Percentiles rank a stretch among this genome's conserved stretches.
phyloP scores from a whole-genome alignment of 1,140 invertebrate species.

The Pantala flavescens region DNA sequence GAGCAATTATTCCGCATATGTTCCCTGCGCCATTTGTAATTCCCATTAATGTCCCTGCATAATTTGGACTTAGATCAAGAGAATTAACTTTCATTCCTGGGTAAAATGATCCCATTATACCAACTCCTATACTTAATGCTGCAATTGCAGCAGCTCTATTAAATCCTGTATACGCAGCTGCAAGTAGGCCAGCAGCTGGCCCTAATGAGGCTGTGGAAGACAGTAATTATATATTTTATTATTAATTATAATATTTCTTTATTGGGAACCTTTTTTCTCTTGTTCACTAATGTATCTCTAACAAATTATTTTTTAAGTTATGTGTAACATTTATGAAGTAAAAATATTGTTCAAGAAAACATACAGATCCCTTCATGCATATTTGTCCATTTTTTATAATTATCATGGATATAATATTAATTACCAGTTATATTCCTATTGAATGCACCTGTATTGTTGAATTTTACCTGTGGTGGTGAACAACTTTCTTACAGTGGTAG shows the following conservation, averaged over 20 bases:
- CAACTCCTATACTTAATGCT: constrained; percentile 59
- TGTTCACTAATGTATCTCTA: too few species aligned
- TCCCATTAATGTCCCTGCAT: constrained; percentile 70
- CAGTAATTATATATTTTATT: background rate
- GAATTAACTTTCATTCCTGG: constrained; percentile 70
- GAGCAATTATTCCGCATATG: constrained; percentile 66
- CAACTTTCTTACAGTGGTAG: constrained; percentile 54
- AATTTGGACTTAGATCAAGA: constrained; percentile 71
- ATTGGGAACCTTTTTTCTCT: too few species aligned
- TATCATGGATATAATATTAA: too few species aligned
- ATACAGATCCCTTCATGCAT: too few species aligned
- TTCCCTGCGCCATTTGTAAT: constrained; percentile 75
- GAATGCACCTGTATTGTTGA: background rate
- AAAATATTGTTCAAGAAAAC: too few species aligned
- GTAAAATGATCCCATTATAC: constrained; percentile 63
- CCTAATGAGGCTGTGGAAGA: constrained; percentile 48
- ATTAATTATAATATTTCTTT: too few species aligned
- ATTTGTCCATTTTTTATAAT: too few species aligned
- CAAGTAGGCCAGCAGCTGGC: constrained; percentile 65
- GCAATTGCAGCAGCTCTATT: constrained; percentile 48
- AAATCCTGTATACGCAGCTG: constrained; percentile 70
- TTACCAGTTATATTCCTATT: too few species aligned
- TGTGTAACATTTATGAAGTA: too few species aligned
- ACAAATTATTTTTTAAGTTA: too few species aligned
- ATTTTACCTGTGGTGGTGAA: constrained; percentile 57